Evolutionary conservation across 1,140 invertebrate species (phyloP).

Genomic region (Aphis gossypii): DNA sequence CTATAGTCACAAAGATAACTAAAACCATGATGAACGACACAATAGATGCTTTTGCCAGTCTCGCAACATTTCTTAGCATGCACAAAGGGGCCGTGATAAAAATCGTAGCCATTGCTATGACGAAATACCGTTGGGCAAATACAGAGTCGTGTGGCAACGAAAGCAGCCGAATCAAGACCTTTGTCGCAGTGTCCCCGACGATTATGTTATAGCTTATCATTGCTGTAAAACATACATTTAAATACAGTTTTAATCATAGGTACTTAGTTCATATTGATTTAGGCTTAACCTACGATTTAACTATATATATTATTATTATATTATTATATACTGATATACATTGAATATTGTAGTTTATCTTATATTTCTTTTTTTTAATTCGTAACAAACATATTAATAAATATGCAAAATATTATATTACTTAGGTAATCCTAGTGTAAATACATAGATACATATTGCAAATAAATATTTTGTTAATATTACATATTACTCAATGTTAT

Average conservation of each 20-base stretch:
- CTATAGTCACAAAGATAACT: slow-evolving; percentile 78
- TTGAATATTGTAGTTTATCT: neutral
- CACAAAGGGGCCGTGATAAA: slow-evolving; percentile 83
- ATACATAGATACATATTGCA: too few species aligned
- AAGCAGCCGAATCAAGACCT: slow-evolving; percentile 76
- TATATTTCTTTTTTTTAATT: neutral
- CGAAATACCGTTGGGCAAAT: slow-evolving; percentile 75
- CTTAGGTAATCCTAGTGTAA: neutral
- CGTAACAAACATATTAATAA: neutral
- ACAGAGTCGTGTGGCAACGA: slow-evolving; percentile 69
- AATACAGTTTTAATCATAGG: neutral
- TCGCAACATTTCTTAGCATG: slow-evolving; percentile 80
- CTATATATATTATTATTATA: too few species aligned
- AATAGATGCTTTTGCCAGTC: slow-evolving; percentile 81
- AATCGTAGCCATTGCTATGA: slow-evolving; percentile 79
- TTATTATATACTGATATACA: neutral
- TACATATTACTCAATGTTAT: too few species aligned
- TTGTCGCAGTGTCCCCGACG: slow-evolving; percentile 87
- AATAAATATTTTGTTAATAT: too few species aligned
- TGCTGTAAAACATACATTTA: slow-evolving; percentile 69
- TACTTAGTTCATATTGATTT: neutral
- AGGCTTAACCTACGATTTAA: neutral
- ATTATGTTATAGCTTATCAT: slow-evolving; percentile 93
- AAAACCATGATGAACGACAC: slow-evolving; percentile 79
- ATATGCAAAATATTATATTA: neutral